Conservation (phyloP, 2,888 invertebrate species). For the Xestia rhomboidea region DNA sequence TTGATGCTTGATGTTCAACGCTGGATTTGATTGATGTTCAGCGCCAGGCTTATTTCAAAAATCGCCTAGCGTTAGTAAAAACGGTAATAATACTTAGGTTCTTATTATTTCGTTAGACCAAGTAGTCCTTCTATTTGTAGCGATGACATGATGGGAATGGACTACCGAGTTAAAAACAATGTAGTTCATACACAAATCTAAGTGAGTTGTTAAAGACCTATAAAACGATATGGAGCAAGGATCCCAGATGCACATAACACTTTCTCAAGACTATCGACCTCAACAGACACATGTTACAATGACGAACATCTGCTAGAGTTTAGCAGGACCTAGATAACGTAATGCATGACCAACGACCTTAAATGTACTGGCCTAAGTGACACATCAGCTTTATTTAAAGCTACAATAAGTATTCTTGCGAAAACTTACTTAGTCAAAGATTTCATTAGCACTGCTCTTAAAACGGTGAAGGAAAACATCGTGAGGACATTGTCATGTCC, state of each 20-base stretch:
- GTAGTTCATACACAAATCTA: neutral
- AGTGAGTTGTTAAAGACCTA: neutral
- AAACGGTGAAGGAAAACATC: neutral
- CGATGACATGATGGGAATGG: neutral
- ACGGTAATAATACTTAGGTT: neutral
- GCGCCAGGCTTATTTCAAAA: neutral
- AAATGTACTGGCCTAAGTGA: neutral
- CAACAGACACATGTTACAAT: conserved; percentile 32
- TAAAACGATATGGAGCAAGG: neutral
- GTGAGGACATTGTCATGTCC: too few species aligned
- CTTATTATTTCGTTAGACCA: neutral
- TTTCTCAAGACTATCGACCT: neutral
- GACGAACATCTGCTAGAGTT: conserved; percentile 44
- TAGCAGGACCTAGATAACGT: conserved; percentile 45
- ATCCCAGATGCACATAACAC: neutral
- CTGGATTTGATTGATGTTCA: neutral
- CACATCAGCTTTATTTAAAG: conserved; percentile 10
- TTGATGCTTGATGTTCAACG: neutral
- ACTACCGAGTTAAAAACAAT: neutral
- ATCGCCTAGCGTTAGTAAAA: neutral
- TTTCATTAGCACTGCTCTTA: neutral
- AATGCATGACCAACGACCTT: conserved; percentile 32
- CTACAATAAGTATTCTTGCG: neutral
- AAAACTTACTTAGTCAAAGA: neutral
- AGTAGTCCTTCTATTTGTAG: neutral